Conservation (phyloP, 1,140 invertebrate genomes). For the Papilio polyxenes region DNA sequence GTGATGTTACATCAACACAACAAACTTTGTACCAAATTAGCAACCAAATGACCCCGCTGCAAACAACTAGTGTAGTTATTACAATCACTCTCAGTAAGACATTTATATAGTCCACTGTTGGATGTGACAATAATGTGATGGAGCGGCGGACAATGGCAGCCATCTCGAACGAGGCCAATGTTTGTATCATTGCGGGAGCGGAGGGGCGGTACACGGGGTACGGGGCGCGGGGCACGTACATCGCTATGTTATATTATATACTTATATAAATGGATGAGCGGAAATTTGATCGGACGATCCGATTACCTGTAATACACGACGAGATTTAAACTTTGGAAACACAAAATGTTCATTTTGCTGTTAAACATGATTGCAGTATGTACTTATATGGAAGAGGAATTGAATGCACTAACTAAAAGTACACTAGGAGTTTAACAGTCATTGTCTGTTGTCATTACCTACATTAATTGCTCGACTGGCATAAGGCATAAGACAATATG, state of each 20-base stretch:
- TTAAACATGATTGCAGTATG: too few relatives aligned
- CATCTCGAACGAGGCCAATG: not conserved
- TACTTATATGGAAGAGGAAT: too few relatives aligned
- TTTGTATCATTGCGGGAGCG: not conserved
- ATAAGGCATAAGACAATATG: not conserved
- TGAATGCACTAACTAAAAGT: too few relatives aligned
- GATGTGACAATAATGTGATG: not conserved
- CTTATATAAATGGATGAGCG: not conserved
- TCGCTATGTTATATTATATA: conserved; percentile 6
- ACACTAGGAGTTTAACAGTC: too few relatives aligned
- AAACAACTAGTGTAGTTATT: not conserved
- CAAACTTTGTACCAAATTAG: not conserved
- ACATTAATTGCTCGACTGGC: not conserved
- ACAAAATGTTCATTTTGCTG: too few relatives aligned
- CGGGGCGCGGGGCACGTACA: not conserved
- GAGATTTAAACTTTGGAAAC: too few relatives aligned
- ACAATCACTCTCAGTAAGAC: not conserved
- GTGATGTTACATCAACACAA: not conserved
- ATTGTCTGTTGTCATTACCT: too few relatives aligned
- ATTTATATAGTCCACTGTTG: not conserved
- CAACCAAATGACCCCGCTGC: not conserved
- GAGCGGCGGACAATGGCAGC: not conserved
- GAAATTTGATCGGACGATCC: conserved; percentile 7
- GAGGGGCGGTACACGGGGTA: not conserved
- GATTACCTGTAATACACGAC: too few relatives aligned